These are phyloP conservation scores for Athetis lepigone DNA, from an alignment of 2,888 invertebrate species.

Conservation along the genomic window DNA sequence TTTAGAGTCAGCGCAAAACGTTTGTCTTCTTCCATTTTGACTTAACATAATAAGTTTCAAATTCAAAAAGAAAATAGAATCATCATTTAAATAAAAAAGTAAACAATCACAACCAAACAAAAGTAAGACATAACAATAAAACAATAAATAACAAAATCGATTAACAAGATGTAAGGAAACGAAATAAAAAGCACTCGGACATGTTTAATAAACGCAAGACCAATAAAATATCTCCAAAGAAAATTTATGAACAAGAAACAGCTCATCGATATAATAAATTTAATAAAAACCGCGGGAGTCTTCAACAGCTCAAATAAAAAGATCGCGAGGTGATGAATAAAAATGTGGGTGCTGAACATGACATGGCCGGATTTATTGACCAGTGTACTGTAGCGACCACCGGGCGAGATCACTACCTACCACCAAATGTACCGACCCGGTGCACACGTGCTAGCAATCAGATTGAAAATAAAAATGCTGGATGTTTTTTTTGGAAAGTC, in stretches of 20 bases:
- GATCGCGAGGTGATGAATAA: slow-evolving; percentile 57
- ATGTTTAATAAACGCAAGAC: slow-evolving; percentile 43
- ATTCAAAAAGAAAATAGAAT: too few relatives aligned
- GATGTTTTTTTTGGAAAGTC: background rate
- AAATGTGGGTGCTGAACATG: slow-evolving; percentile 62
- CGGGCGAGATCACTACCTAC: slow-evolving; percentile 60
- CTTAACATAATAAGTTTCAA: too few relatives aligned
- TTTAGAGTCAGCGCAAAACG: too few relatives aligned
- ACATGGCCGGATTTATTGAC: slow-evolving; percentile 52
- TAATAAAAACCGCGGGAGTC: slow-evolving; percentile 47
- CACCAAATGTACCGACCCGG: slow-evolving; percentile 10
- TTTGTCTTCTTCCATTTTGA: too few relatives aligned
- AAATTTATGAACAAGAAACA: slow-evolving; percentile 48
- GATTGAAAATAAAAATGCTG: slow-evolving; percentile 11
- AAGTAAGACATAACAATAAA: slow-evolving; percentile 9
- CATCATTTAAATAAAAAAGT: too few relatives aligned
- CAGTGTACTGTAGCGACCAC: slow-evolving; percentile 67
- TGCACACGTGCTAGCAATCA: slow-evolving; percentile 11
- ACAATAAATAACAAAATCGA: slow-evolving; percentile 34
- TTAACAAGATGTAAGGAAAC: slow-evolving; percentile 35
- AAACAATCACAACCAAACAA: too few relatives aligned
- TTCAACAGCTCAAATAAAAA: slow-evolving; percentile 56
- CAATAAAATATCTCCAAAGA: slow-evolving; percentile 40
- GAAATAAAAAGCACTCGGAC: slow-evolving; percentile 32
- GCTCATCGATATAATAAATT: slow-evolving; percentile 52